Conservation (phyloP, 23 tunicate species). For the Aplidium turbinatum region DNA sequence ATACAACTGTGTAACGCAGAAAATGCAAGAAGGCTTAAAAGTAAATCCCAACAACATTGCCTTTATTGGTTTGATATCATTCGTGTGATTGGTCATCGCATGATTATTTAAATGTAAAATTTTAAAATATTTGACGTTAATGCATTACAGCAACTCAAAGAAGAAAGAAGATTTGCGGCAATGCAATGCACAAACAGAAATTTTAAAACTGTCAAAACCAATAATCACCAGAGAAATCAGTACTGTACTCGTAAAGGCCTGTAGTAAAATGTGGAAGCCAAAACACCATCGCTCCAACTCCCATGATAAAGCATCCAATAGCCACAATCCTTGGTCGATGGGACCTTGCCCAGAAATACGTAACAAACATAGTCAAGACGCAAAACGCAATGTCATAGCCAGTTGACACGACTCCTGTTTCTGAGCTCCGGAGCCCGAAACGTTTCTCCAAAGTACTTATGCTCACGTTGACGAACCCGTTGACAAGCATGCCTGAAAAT, state of each 20-base stretch:
- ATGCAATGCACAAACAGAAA: neutral
- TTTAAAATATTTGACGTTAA: no score
- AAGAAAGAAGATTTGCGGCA: no score
- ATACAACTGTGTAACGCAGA: no score
- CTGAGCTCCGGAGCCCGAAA: constrained; percentile 84
- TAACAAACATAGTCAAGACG: constrained; percentile 76
- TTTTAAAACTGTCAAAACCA: no score
- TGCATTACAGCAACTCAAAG: no score
- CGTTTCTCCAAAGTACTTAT: constrained; percentile 89
- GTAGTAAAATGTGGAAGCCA: constrained; percentile 92
- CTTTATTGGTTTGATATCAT: no score
- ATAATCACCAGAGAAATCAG: constrained; percentile 42
- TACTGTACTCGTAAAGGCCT: constrained; percentile 37
- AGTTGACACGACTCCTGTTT: constrained; percentile 80
- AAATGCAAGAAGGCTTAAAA: no score
- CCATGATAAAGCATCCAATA: constrained; percentile 65
- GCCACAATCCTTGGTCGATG: constrained; percentile 73
- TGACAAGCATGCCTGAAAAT: constrained; percentile 80
- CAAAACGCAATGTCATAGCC: constrained; percentile 97
- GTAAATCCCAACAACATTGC: no score
- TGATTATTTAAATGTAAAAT: no score
- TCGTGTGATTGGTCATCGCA: no score
- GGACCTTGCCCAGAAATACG: constrained; percentile 64
- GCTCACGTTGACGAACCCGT: constrained; percentile 93
- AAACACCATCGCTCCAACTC: constrained; percentile 68